Evolutionary conservation across 2,113 vertebrate species (phyloP).

Genomic region (Zosterops pallidus): DNA sequence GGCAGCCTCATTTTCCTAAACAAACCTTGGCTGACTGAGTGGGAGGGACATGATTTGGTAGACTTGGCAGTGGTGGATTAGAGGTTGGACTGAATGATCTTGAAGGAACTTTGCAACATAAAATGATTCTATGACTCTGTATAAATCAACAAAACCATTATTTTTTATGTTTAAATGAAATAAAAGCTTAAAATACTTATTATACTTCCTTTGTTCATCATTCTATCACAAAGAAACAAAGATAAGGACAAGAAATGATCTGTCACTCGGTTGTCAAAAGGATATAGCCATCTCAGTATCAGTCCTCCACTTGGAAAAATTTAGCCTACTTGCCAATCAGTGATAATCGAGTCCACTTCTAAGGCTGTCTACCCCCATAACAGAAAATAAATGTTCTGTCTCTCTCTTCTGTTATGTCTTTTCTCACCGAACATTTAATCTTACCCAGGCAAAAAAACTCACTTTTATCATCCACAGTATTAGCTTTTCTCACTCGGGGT

Average conservation of each 20-base stretch:
- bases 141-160: neutral
- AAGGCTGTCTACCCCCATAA: neutral
- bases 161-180: neutral
- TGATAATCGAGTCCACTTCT: neutral
- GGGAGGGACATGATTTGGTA: neutral
- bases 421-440: neutral
- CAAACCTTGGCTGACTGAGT: neutral
- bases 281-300: neutral
- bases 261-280: neutral
- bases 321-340: neutral
- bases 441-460: neutral
- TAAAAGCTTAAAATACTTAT: neutral
- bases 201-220: neutral
- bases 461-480: neutral
- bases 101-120: neutral
- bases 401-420: neutral
- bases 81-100: neutral
- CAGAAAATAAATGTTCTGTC: neutral
- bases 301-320: neutral
- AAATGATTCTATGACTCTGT: neutral
- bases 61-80: neutral
- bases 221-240: neutral
- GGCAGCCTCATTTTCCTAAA: neutral
- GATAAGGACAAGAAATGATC: neutral
- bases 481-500: neutral